Percentiles rank a stretch among this genome's conserved stretches.
Evolutionary conservation across 2,113 vertebrate genomes (phyloP).

Genomic region (Ophthalmolycus amberensis): DNA sequence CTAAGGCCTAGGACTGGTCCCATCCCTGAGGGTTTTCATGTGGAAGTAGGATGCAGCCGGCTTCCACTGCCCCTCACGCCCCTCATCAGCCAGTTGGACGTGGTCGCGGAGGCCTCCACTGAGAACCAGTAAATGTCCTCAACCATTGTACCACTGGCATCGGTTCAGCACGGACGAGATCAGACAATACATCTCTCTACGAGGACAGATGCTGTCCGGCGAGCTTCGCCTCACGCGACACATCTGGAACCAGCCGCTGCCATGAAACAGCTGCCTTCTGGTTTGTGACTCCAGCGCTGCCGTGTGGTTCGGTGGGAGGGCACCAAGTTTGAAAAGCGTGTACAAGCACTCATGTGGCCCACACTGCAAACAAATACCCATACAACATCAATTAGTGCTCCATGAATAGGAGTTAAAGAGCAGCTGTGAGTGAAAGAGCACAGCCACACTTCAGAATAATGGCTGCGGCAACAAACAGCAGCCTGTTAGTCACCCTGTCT

Average conservation of each 20-base stretch:
- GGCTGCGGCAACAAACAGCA: constrained; percentile 37
- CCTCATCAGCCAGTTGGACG: no score
- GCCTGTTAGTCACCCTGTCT: constrained; percentile 17
- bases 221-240: not conserved
- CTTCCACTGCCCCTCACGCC: no score
- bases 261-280: not conserved
- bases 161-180: no score
- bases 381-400: constrained; percentile 46
- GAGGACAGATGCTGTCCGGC: no score
- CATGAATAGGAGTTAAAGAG: constrained; percentile 47
- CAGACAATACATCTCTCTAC: no score
- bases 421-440: constrained; percentile 37
- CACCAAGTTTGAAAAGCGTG: constrained; percentile 31
- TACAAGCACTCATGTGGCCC: constrained; percentile 11
- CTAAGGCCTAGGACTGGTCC: no score
- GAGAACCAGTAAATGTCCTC: not conserved
- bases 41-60: no score
- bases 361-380: constrained; percentile 33
- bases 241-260: not conserved
- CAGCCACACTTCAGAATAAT: constrained; percentile 48
- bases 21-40: no score
- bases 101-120: no score
- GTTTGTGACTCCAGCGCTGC: not conserved
- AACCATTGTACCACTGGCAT: not conserved
- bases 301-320: not conserved